Evolutionary conservation across 1,140 invertebrate species (phyloP), one percentile per base, ranked within the genome.

Genomic region (Alviniconcha marisindica): DNA sequence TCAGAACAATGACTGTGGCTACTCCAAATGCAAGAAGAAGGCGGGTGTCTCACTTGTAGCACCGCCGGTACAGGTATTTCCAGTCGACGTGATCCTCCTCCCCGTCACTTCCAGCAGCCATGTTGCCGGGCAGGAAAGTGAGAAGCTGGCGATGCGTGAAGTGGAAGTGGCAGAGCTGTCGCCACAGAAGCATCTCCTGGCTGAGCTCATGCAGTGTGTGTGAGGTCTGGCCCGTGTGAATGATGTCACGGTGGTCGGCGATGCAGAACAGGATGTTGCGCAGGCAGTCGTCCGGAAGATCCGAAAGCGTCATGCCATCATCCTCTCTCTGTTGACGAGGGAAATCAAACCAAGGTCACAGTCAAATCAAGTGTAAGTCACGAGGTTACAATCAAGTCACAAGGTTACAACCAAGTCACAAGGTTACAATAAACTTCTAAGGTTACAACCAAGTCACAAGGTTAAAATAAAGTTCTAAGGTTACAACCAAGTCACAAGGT

Each of bases 281-380:
- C 56, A 99, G 95, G 90, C 98, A 97, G 92, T 99, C 98, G 89
- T 97, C 96, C 33, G 98, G 98, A 73, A 99, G 94, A 91, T 99
- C 96, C 63, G 97, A 95, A 89, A 99, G 95, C 89, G 96, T 97
- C 15, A 96, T 96, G 88, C 95, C 95, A 80, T 96, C 96, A 92
- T 97, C 96, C 83, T 97, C 96, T 88, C 96, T 95, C 31, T n/a
- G n/a, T n/a, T n/a, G n/a, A n/a, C n/a, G n/a, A n/a, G n/a, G n/a
- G n/a, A n/a, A n/a, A n/a, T n/a, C n/a, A n/a, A n/a, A n/a, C n/a
- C n/a, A n/a, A n/a, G n/a, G n/a, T n/a, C n/a, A n/a, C n/a, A n/a
- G n/a, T n/a, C n/a, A n/a, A n/a, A n/a, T n/a, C n/a, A n/a, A n/a
- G n/a, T n/a, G n/a, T n/a, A n/a, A n/a, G n/a, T n/a, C n/a, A n/a